phyloP scores from a whole-genome alignment of 2,888 invertebrate species.

The Spodoptera picta region DNA sequence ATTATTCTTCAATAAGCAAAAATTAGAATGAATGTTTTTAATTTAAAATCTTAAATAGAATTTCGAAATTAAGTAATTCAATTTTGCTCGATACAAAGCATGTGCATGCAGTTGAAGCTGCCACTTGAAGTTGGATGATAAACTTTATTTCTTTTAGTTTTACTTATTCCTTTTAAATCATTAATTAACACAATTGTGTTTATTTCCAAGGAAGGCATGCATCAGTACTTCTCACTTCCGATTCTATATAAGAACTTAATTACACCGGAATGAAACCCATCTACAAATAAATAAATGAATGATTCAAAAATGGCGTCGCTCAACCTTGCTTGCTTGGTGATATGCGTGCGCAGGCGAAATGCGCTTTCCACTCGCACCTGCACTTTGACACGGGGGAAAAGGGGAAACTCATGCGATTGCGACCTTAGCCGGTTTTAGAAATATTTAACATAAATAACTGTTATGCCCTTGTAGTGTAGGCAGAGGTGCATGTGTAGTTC shows the following conservation, averaged over 20 bases:
- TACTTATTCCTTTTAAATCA: no score
- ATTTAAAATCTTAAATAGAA: no score
- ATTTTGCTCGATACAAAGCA: no score
- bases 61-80: no score
- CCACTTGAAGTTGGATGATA: no score
- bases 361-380: conserved; percentile 78
- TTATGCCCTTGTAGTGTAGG: no score
- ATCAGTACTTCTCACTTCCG: conserved; percentile 30
- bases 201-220: conserved; percentile 14
- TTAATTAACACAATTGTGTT: background rate
- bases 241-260: conserved; percentile 34
- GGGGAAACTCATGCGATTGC: conserved; percentile 50
- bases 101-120: no score
- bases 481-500: no score
- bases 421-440: conserved; percentile 43
- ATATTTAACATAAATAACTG: conserved; percentile 16
- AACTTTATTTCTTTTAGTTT: no score
- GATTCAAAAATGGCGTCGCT: conserved; percentile 33
- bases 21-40: no score
- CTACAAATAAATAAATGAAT: conserved; percentile 29
- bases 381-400: conserved; percentile 71
- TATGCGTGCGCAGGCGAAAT: conserved; percentile 67
- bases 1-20: no score
- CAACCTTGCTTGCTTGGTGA: conserved; percentile 25
- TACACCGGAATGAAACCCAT: conserved; percentile 35